Percentiles rank a stretch among this genome's conserved stretches.
These are phyloP conservation scores for Antheraea yamamai DNA, from an alignment of 2,888 invertebrate species.

Conservation along the genomic window DNA sequence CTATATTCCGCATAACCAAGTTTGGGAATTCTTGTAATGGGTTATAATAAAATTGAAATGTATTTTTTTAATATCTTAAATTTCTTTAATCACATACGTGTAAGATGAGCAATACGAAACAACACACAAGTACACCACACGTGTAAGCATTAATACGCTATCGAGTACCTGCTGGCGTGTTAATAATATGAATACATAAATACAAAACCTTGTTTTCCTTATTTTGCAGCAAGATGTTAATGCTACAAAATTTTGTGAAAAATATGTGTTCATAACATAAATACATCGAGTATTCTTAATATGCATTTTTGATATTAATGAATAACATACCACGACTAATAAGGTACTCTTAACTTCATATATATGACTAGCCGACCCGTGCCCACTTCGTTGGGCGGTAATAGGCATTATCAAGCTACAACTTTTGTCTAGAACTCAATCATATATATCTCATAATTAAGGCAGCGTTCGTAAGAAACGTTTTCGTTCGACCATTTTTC, in stretches of 20 bases:
- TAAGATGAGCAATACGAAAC: background rate
- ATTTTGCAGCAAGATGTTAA: background rate
- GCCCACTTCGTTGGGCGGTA: no score
- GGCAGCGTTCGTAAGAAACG: no score
- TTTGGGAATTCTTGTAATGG: no score
- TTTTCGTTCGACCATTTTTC: no score
- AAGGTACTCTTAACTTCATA: no score
- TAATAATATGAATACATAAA: slow-evolving; percentile 3
- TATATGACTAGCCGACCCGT: no score
- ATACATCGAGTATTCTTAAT: background rate
- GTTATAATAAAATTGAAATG: no score
- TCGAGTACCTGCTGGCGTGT: background rate
- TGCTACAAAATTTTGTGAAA: background rate
- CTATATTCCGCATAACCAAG: no score
- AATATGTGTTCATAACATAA: background rate
- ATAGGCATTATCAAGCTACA: no score
- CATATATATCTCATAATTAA: no score
- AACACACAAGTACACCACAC: background rate
- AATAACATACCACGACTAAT: background rate
- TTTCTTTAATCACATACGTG: background rate
- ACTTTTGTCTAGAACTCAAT: no score
- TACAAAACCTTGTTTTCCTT: background rate
- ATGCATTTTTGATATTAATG: background rate
- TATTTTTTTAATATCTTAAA: no score
- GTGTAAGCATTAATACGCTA: background rate